phyloP scores from a whole-genome alignment of 2,888 invertebrate genomes.

The Lasius platythorax region DNA sequence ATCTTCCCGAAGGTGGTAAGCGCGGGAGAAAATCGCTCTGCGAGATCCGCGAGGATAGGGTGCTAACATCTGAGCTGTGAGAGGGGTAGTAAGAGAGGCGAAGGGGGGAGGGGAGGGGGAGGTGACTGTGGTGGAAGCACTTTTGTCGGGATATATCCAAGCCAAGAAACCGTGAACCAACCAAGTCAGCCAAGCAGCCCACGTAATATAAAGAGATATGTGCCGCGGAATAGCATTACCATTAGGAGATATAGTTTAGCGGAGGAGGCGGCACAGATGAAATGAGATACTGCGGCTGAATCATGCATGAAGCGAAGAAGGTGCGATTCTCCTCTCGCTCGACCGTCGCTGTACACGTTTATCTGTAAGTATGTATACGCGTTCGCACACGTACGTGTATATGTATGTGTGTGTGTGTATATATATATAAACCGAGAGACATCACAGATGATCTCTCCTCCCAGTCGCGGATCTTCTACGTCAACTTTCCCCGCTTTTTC shows the following conservation, averaged over 20 bases:
- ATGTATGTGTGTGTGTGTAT: neutral
- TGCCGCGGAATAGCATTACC: conserved; percentile 85
- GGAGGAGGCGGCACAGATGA: conserved; percentile 82
- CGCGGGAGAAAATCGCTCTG: conserved; percentile 57
- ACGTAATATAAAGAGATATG: conserved; percentile 86
- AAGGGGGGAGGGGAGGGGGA: conserved; percentile 6
- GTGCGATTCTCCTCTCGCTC: conserved; percentile 76
- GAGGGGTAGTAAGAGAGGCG: conserved; percentile 56
- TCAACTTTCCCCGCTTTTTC: conserved; percentile 53
- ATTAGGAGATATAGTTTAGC: conserved; percentile 86
- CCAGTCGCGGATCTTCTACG: conserved; percentile 39
- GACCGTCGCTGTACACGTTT: conserved; percentile 25
- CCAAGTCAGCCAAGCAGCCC: conserved; percentile 80
- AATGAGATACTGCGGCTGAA: conserved; percentile 86
- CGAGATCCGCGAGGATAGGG: conserved; percentile 56
- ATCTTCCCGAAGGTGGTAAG: conserved; percentile 68
- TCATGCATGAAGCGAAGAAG: conserved; percentile 85
- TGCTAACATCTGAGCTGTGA: conserved; percentile 49
- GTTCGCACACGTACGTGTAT: neutral
- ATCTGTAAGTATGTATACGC: neutral
- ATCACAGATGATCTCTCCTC: conserved; percentile 39
- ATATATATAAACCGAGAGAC: conserved; percentile 33
- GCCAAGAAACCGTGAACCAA: conserved; percentile 74
- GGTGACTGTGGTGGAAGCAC: conserved; percentile 60
- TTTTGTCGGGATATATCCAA: conserved; percentile 65